Evolutionary conservation across 1,140 invertebrate species (phyloP).

Genomic region (Aphidius ervi): DNA sequence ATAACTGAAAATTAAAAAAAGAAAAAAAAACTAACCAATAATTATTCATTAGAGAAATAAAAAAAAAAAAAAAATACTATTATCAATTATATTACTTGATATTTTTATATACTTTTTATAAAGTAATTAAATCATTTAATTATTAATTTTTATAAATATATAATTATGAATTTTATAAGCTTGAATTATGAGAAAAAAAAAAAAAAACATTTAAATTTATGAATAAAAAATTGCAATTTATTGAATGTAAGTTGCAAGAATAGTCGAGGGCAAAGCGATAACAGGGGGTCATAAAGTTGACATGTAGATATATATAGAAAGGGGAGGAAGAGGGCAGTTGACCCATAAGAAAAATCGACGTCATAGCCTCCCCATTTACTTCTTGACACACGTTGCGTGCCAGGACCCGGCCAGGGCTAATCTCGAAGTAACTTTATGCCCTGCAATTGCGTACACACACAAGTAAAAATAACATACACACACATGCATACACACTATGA

Average conservation of each 20-base stretch:
- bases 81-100: no score
- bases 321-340: conserved; percentile 19
- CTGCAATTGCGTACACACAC: conserved; percentile 17
- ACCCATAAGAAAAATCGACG: conserved; percentile 51
- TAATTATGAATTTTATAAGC: no score
- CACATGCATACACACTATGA: background rate
- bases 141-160: no score
- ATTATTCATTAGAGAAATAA: no score
- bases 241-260: conserved; percentile 35
- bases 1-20: no score
- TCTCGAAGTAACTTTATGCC: conserved; percentile 27
- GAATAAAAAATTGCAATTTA: no score
- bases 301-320: conserved; percentile 8
- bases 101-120: no score
- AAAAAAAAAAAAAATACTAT: no score
- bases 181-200: no score
- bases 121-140: no score
- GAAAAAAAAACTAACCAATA: no score
- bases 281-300: conserved; percentile 24
- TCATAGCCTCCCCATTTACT: conserved; percentile 22
- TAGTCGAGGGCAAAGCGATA: conserved; percentile 37
- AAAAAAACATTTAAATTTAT: no score
- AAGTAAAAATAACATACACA: conserved; percentile 12
- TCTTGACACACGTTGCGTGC: background rate
- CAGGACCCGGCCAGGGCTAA: background rate